These are phyloP conservation scores for Megaceryle alcyon DNA, from an alignment of 2,797 vertebrate genomes.

Conservation along the genomic window DNA sequence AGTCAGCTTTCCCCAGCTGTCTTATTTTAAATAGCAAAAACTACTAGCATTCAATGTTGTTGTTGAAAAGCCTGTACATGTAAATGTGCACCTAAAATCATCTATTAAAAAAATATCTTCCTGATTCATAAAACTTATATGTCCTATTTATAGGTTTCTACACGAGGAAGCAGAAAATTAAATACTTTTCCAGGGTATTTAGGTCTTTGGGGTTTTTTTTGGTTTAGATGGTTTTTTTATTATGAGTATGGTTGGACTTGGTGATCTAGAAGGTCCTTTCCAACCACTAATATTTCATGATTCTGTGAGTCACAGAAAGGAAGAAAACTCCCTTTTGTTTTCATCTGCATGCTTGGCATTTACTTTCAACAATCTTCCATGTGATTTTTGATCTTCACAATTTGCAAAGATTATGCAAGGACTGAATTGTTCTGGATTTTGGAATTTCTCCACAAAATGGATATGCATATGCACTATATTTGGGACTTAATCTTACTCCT, in stretches of 20 bases:
- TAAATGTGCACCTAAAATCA: neutral
- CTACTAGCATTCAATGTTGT: conserved; percentile 9
- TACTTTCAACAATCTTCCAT: neutral
- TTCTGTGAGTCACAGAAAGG: neutral
- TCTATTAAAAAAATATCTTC: neutral
- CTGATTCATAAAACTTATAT: neutral
- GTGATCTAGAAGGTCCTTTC: too few relatives aligned
- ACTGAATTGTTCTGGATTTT: neutral
- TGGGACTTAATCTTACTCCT: neutral
- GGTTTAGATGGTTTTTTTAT: too few relatives aligned
- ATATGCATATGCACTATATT: neutral
- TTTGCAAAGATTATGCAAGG: neutral
- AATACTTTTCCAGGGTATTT: neutral
- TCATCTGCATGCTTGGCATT: neutral
- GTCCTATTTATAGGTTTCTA: neutral
- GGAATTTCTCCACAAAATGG: neutral
- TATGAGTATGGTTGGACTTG: too few relatives aligned
- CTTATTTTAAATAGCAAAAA: conserved; percentile 52
- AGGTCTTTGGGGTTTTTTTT: too few relatives aligned
- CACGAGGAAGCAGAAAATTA: neutral
- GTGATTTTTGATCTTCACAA: neutral
- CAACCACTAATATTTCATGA: too few relatives aligned
- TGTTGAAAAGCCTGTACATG: neutral
- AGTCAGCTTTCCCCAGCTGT: neutral
- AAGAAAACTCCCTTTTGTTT: neutral